Evolutionary conservation across 1,140 invertebrate genomes (phyloP).

Genomic region (Gryon sp.): DNA sequence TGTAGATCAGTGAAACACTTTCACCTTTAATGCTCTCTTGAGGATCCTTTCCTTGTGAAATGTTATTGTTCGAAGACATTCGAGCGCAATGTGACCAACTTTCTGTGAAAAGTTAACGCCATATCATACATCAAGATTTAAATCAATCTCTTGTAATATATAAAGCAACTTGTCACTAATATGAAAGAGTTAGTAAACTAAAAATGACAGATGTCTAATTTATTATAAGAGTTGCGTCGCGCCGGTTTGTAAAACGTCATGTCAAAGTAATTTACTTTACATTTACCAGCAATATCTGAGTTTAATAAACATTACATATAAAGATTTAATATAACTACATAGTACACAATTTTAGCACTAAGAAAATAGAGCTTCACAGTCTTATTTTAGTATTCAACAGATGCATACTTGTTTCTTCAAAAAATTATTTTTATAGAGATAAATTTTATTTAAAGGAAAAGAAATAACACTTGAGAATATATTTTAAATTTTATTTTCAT

Average conservation of each 20-base stretch:
- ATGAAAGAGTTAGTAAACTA: constrained; percentile 44
- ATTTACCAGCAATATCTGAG: constrained; percentile 8
- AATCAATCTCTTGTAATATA: constrained; percentile 51
- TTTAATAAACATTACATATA: too few relatives aligned
- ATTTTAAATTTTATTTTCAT: too few relatives aligned
- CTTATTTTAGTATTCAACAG: too few relatives aligned
- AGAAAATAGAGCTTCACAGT: too few relatives aligned
- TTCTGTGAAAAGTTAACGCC: constrained; percentile 37
- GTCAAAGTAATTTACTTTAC: constrained; percentile 34
- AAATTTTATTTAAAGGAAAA: too few relatives aligned
- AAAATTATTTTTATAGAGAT: too few relatives aligned
- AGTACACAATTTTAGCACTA: too few relatives aligned
- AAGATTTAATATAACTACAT: too few relatives aligned
- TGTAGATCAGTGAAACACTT: constrained; percentile 63
- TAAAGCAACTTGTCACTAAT: constrained; percentile 34
- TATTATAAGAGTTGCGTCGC: constrained; percentile 20
- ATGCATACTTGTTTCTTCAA: too few relatives aligned
- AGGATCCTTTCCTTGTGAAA: constrained; percentile 45
- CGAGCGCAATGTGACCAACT: constrained; percentile 35
- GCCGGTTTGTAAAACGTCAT: constrained; percentile 34
- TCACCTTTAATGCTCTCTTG: constrained; percentile 65
- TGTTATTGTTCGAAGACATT: constrained; percentile 57
- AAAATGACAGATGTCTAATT: constrained; percentile 42
- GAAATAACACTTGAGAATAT: too few relatives aligned
- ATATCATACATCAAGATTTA: constrained; percentile 42